phyloP scores from a whole-genome alignment of 2,797 vertebrate genomes.

The Lutjanus argentimaculatus region DNA sequence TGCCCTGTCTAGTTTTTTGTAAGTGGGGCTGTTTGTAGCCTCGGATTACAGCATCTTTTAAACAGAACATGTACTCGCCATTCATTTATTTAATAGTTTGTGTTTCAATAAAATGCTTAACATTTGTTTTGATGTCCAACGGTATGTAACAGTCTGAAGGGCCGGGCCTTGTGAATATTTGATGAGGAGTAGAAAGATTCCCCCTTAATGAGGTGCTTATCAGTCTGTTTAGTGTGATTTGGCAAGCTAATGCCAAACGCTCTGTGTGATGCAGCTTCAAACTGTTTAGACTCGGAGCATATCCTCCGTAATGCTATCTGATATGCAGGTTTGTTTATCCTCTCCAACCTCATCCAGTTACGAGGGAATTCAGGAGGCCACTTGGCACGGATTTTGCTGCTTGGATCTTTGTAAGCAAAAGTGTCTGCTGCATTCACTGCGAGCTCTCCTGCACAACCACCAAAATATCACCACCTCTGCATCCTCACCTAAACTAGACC shows the following conservation, averaged over 20 bases:
- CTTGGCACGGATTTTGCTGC: slow-evolving; percentile 50
- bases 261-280: slow-evolving; percentile 47
- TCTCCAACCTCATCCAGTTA: slow-evolving; percentile 52
- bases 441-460: slow-evolving; percentile 9
- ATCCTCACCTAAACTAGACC: slow-evolving; percentile 35
- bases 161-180: slow-evolving; percentile 64
- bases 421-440: slow-evolving; percentile 36
- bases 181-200: slow-evolving; percentile 57
- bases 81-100: slow-evolving; percentile 34
- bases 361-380: slow-evolving; percentile 50
- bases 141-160: slow-evolving; percentile 29
- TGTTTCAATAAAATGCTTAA: slow-evolving; percentile 35
- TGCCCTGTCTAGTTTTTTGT: background rate
- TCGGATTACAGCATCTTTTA: slow-evolving; percentile 12
- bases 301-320: slow-evolving; percentile 56
- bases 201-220: slow-evolving; percentile 67
- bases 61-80: slow-evolving; percentile 4
- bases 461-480: slow-evolving; percentile 48
- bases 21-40: slow-evolving; percentile 29
- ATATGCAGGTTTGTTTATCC: slow-evolving; percentile 61
- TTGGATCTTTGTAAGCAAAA: slow-evolving; percentile 45
- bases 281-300: slow-evolving; percentile 55
- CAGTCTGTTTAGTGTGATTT: slow-evolving; percentile 65
- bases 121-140: slow-evolving; percentile 51
- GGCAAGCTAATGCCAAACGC: slow-evolving; percentile 39